Evolutionary conservation across 2,797 vertebrate genomes (phyloP).

Genomic region (Amphiprion clarkii): DNA sequence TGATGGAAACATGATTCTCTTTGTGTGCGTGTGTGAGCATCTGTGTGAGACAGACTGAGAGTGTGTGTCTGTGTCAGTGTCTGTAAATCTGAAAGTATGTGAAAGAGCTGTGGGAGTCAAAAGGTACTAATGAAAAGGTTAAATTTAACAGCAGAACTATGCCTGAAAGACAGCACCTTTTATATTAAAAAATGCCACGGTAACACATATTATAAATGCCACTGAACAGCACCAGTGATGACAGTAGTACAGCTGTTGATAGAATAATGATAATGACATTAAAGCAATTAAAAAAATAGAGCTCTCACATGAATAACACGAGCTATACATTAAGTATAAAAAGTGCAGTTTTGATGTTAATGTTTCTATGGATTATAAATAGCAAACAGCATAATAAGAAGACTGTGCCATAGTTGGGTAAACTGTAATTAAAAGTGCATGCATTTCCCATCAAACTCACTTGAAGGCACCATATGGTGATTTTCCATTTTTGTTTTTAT

Average conservation of each 20-base stretch:
- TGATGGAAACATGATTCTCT: slow-evolving; percentile 18
- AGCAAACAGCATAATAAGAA: neutral
- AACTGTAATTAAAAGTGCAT: neutral
- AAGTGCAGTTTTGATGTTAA: neutral
- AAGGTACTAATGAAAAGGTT: slow-evolving; percentile 43
- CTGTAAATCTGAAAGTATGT: slow-evolving; percentile 30
- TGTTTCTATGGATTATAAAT: slow-evolving; percentile 1
- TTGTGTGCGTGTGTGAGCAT: slow-evolving; percentile 4
- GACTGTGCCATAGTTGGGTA: neutral
- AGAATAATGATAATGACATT: neutral
- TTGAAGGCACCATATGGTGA: too few relatives aligned
- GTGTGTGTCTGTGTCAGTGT: neutral
- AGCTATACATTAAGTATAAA: neutral
- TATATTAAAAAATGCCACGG: slow-evolving; percentile 4
- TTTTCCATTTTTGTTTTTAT: too few relatives aligned
- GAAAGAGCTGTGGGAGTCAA: slow-evolving; percentile 46
- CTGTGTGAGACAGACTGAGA: neutral
- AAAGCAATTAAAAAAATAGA: neutral
- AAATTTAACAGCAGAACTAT: slow-evolving; percentile 29
- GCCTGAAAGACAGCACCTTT: slow-evolving; percentile 2
- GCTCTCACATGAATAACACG: neutral
- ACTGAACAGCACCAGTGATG: neutral
- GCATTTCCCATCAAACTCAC: slow-evolving; percentile 4
- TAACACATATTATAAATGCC: slow-evolving; percentile 11
- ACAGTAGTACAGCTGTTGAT: neutral